Conservation (phyloP, 2,888 invertebrate species). For the Brachypterus glaber region DNA sequence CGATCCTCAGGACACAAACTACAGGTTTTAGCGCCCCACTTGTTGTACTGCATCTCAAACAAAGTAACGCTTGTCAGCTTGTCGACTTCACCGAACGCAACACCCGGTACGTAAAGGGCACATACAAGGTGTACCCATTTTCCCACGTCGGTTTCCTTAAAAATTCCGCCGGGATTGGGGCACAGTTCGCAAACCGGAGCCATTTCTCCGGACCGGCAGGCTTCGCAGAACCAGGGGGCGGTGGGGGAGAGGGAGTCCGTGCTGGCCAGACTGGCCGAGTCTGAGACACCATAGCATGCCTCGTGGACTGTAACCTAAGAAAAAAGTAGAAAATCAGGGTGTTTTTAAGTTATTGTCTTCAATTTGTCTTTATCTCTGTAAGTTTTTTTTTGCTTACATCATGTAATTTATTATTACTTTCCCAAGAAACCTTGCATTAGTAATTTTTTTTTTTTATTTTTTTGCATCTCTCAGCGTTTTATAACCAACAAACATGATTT, state of each 20-base stretch:
- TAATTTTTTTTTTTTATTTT: too few species aligned
- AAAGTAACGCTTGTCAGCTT: conserved; percentile 84
- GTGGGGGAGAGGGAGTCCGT: conserved; percentile 91
- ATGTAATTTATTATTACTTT: too few species aligned
- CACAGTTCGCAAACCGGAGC: conserved; percentile 92
- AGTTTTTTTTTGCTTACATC: too few species aligned
- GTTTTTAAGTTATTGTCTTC: too few species aligned
- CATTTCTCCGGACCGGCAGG: conserved; percentile 83
- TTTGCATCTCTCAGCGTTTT: too few species aligned
- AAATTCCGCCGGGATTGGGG: conserved; percentile 84
- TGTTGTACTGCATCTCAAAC: conserved; percentile 95
- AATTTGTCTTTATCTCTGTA: too few species aligned
- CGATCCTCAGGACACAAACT: conserved; percentile 80
- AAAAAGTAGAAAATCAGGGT: not conserved
- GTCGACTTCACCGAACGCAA: conserved; percentile 93
- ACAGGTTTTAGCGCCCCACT: conserved; percentile 92
- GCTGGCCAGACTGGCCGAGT: conserved; percentile 82
- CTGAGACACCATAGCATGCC: conserved; percentile 92
- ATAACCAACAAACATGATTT: too few species aligned
- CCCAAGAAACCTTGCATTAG: too few species aligned
- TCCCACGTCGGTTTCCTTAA: conserved; percentile 94
- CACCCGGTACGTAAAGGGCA: conserved; percentile 93
- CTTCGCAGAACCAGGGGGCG: conserved; percentile 99
- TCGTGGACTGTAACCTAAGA: conserved; percentile 76
- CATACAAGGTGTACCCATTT: conserved; percentile 97